Base-by-base conservation (phyloP, 2,113 vertebrate genomes). In the Lichenostomus cassidix region DNA sequence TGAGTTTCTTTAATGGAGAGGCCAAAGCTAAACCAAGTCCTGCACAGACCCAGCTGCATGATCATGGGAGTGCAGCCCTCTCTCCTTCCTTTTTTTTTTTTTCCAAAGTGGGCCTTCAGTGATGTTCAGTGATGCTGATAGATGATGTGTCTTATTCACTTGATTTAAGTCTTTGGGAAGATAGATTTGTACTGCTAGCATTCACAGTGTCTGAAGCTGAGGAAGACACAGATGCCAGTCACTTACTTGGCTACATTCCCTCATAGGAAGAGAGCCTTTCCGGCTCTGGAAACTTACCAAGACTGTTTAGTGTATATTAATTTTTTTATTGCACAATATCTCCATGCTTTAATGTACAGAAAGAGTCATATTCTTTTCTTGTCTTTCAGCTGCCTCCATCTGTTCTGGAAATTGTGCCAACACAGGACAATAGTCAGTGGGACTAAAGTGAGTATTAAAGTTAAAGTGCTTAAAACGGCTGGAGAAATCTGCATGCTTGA, bases 11-110 rank as follows among this genome's bases (percentile, higher is more conserved):
- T 44, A 44, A 52, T 15, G 8, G 8, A 84, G 41, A 71, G 3
- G 3, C 12, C 16, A 62, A 68, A 78, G 37, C 3, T 87, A n/a
- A 75, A 60, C 24, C 11, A 95, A 77, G 11, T 52, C 24, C 39
- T 53, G 12, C 3, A 7, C 1, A 70, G 23, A 19, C 10, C 5
- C 1, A 4, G 9, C 1, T 3, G 1, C 2, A 3, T 63, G 15
- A 56, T 49, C 7, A 12, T 12, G 18, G 12, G 20, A 52, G 7
- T 4, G 6, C 9, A 84, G 21, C 7, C 8, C 3, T 56, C 25
- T 28, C 25, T 52, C 8, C 12, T 12, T 27, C 53, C 12, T 8
- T 29, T 37, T 60, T 7, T 25, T 29, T 7, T 9, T 60, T 42
- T 47, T 73, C 68, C 22, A 7, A 56, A 58, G 10, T 22, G 15